Evolutionary conservation across 2,113 vertebrate genomes (phyloP).

Genomic region (Alouatta palliata): DNA sequence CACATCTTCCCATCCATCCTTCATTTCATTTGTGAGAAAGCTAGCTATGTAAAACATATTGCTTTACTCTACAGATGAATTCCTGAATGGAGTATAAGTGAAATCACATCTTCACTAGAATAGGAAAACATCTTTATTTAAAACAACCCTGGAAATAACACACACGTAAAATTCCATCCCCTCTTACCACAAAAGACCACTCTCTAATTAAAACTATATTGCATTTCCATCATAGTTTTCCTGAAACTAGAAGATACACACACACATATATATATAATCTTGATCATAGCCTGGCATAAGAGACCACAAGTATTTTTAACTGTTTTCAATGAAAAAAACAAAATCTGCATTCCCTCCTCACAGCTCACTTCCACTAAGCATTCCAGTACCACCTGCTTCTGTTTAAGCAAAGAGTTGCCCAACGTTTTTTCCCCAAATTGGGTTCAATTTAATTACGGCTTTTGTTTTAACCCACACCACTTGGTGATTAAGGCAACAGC

Average conservation of each 20-base stretch:
- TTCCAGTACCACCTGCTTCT: conserved; percentile 72
- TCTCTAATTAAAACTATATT: conserved; percentile 27
- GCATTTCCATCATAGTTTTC: conserved; percentile 10
- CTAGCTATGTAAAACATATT: neutral
- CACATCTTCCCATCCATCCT: neutral
- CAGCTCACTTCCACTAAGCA: conserved; percentile 21
- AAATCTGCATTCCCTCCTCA: conserved; percentile 29
- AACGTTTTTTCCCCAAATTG: neutral
- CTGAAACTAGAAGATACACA: neutral
- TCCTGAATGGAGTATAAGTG: neutral
- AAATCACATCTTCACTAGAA: conserved; percentile 34
- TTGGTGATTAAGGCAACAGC: conserved; percentile 51
- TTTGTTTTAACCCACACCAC: conserved; percentile 61
- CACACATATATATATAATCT: neutral
- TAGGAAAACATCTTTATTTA: conserved; percentile 1
- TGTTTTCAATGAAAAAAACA: conserved; percentile 29
- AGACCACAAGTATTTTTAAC: conserved; percentile 43
- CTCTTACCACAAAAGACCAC: neutral
- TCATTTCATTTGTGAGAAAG: neutral
- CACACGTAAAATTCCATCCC: neutral
- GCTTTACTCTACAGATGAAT: neutral
- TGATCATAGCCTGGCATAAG: conserved; percentile 25
- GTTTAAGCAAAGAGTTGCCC: conserved; percentile 61
- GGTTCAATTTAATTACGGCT: conserved; percentile 64
- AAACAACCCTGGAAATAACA: neutral